Evolutionary conservation across 2,113 vertebrate species (phyloP).

Genomic region (human (Homo sapiens)): DNA sequence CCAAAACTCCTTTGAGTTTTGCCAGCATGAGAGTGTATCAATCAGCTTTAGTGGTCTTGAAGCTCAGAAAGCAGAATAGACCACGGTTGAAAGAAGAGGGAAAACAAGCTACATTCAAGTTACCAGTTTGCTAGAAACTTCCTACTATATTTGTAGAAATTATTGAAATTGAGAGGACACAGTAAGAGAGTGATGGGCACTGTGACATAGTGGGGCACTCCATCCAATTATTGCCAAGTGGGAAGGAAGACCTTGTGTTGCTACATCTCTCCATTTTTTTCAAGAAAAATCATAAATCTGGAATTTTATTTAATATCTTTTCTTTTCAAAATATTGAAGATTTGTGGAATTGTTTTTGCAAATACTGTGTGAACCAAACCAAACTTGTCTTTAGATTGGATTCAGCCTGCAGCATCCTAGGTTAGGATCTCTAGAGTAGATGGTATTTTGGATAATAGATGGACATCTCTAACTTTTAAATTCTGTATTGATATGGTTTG

Average conservation of each 20-base stretch:
- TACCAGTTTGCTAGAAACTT: neutral
- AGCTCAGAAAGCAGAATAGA: neutral
- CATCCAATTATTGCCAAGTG: neutral
- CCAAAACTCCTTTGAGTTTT: neutral
- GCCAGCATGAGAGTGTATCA: neutral
- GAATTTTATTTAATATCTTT: neutral
- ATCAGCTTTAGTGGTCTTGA: neutral
- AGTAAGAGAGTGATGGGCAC: neutral
- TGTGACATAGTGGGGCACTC: neutral
- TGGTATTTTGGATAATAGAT: neutral
- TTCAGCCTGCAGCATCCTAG: neutral
- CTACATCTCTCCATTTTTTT: neutral
- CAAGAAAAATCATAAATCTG: slow-evolving; percentile 15
- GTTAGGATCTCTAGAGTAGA: neutral
- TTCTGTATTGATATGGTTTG: neutral
- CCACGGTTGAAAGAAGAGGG: neutral
- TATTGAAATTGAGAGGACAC: neutral
- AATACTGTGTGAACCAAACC: neutral
- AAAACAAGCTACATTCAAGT: neutral
- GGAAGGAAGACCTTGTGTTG: neutral
- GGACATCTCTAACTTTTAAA: neutral
- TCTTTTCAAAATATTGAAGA: slow-evolving; percentile 29
- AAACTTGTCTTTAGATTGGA: neutral
- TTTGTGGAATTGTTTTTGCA: neutral
- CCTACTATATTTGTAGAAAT: neutral